Conservation (phyloP, 1,140 invertebrate genomes). For the Paralvinella palmiformis region DNA sequence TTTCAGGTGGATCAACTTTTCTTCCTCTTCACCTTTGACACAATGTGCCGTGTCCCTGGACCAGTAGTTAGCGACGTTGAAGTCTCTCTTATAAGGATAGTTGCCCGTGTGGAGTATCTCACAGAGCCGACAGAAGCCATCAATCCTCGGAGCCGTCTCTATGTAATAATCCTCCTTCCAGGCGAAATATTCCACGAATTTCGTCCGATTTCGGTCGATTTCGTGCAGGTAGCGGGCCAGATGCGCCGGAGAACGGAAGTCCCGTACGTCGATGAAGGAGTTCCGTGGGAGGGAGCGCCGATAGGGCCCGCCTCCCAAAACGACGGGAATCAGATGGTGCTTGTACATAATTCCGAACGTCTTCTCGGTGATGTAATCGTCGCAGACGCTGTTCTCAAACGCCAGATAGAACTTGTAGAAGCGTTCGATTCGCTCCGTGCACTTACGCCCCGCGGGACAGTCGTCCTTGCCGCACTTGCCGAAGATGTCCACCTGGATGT, state of each 20-base stretch:
- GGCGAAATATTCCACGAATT: slow-evolving; percentile 49
- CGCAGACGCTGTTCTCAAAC: slow-evolving; percentile 23
- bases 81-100: too few species aligned
- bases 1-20: too few species aligned
- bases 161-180: too few species aligned
- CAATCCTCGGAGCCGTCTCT: too few species aligned
- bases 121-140: too few species aligned
- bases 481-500: slow-evolving; percentile 71
- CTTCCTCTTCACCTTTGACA: too few species aligned
- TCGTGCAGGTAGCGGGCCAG: slow-evolving; percentile 70
- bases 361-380: slow-evolving; percentile 24
- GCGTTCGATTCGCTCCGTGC: slow-evolving; percentile 71
- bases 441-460: slow-evolving; percentile 51
- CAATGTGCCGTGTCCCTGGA: too few species aligned
- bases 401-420: slow-evolving; percentile 27
- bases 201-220: slow-evolving; percentile 42
- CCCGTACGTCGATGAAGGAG: slow-evolving; percentile 86
- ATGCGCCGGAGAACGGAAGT: slow-evolving; percentile 78
- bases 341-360: background rate
- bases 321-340: slow-evolving; percentile 39
- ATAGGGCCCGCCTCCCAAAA: slow-evolving; percentile 46
- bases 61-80: too few species aligned
- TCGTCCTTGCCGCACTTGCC: slow-evolving; percentile 69
- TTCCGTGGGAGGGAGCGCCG: slow-evolving; percentile 52
- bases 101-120: too few species aligned